Evolutionary conservation across 1,140 invertebrate genomes (phyloP).

Genomic region (Trichogramma pretiosum): DNA sequence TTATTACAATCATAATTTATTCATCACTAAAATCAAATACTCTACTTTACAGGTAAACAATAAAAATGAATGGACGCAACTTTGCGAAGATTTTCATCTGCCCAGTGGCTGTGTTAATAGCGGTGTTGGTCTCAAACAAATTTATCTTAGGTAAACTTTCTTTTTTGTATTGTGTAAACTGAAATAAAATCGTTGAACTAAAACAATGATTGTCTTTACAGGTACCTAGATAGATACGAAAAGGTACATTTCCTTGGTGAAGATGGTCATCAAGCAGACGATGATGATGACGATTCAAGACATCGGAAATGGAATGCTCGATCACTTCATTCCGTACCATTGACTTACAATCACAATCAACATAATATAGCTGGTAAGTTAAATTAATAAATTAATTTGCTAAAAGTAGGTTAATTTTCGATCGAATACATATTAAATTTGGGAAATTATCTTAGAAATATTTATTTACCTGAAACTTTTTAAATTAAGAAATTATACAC

Average conservation of each 20-base stretch:
- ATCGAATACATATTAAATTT: no score
- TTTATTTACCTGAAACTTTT: no score
- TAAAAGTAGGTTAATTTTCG: no score
- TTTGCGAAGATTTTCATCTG: slow-evolving; percentile 67
- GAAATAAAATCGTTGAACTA: no score
- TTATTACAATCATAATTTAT: no score
- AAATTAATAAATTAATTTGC: no score
- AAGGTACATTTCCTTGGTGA: slow-evolving; percentile 78
- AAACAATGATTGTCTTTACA: no score
- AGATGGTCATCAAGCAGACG: slow-evolving; percentile 64
- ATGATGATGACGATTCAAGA: slow-evolving; percentile 67
- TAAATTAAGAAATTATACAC: no score
- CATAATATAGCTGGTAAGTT: slow-evolving; percentile 66
- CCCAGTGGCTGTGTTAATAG: slow-evolving; percentile 77
- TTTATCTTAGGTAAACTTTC: slow-evolving; percentile 84
- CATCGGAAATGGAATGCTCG: slow-evolving; percentile 60
- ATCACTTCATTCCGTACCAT: slow-evolving; percentile 63
- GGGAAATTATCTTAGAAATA: no score
- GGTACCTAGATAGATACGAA: slow-evolving; percentile 75
- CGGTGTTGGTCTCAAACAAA: slow-evolving; percentile 75
- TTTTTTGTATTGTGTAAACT: no score
- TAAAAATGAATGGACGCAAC: slow-evolving; percentile 74
- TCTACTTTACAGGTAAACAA: no score
- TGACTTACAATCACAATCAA: slow-evolving; percentile 74
- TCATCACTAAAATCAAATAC: no score